A percentile compares a stretch with the other conserved stretches of the same genome.
These are phyloP conservation scores for Aphelenchoides besseyi DNA, from an alignment of 1,140 invertebrate genomes.

Conservation along the genomic window DNA sequence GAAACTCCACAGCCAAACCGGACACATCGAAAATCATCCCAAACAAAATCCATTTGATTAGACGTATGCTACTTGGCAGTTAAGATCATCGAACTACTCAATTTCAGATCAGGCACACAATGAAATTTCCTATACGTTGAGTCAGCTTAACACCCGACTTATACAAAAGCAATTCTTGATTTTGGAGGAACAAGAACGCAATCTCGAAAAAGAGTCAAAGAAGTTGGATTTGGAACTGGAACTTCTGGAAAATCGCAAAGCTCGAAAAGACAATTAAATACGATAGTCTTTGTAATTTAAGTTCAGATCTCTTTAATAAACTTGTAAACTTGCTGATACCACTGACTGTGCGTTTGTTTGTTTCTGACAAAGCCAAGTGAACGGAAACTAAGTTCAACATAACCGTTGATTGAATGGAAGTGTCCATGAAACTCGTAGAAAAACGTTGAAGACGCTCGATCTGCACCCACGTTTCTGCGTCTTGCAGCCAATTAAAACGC, in stretches of 20 bases:
- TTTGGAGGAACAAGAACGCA: conserved; percentile 23
- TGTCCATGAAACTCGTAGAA: too few relatives aligned
- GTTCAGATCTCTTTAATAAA: not conserved
- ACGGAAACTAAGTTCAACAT: too few relatives aligned
- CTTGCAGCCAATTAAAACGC: too few relatives aligned
- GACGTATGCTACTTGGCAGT: not conserved
- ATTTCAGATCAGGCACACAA: conserved; percentile 16
- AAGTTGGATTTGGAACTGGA: conserved; percentile 35
- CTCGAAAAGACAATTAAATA: not conserved
- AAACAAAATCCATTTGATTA: not conserved
- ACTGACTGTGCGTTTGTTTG: not conserved
- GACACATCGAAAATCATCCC: not conserved
- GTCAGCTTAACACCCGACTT: conserved; percentile 15
- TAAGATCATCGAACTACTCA: too few relatives aligned
- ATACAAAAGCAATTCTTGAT: conserved; percentile 21
- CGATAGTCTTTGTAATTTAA: not conserved
- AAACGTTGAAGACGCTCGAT: not conserved
- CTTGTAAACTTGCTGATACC: not conserved
- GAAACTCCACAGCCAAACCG: not conserved
- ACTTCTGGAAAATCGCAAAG: not conserved
- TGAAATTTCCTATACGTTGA: conserved; percentile 14
- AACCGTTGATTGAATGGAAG: too few relatives aligned
- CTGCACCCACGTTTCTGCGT: too few relatives aligned
- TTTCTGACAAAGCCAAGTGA: not conserved
- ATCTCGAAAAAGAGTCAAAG: conserved; percentile 5